Evolutionary conservation across 2,888 invertebrate genomes (phyloP).

Genomic region (Trichopria drosophilae): DNA sequence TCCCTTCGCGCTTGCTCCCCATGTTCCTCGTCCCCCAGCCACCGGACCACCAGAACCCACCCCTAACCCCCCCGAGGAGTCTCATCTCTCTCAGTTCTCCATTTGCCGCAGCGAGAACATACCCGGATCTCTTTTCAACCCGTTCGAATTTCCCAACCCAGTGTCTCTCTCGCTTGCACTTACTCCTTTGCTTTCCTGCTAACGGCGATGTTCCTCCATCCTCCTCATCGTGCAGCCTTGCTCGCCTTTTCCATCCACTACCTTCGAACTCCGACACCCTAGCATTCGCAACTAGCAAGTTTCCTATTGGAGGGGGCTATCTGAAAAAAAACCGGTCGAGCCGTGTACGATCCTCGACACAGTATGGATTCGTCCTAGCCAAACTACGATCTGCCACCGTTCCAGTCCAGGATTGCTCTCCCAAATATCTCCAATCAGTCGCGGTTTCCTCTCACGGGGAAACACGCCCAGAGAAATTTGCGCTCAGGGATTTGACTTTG

Average conservation of each 20-base stretch:
- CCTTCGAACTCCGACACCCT: slow-evolving; percentile 28
- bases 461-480: neutral
- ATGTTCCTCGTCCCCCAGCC: slow-evolving; percentile 19
- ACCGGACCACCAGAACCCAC: slow-evolving; percentile 16
- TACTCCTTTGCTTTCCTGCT: no score
- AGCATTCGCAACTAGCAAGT: slow-evolving; percentile 15
- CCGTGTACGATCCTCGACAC: slow-evolving; percentile 12
- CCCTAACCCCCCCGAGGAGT: no score
- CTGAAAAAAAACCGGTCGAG: slow-evolving; percentile 14
- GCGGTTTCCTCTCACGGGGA: no score
- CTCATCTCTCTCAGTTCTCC: no score
- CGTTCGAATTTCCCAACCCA: slow-evolving; percentile 3
- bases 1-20: slow-evolving; percentile 14
- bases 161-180: no score
- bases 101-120: no score
- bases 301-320: no score
- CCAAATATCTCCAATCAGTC: neutral
- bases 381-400: slow-evolving; percentile 11
- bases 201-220: neutral
- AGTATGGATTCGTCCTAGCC: slow-evolving; percentile 17
- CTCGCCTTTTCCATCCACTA: slow-evolving; percentile 19
- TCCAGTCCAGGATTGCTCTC: neutral
- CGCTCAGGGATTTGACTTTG: neutral
- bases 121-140: slow-evolving; percentile 1
- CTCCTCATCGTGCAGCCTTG: no score